These are phyloP conservation scores for Sitobion miscanthi DNA, from an alignment of 1,140 invertebrate genomes.

Conservation along the genomic window DNA sequence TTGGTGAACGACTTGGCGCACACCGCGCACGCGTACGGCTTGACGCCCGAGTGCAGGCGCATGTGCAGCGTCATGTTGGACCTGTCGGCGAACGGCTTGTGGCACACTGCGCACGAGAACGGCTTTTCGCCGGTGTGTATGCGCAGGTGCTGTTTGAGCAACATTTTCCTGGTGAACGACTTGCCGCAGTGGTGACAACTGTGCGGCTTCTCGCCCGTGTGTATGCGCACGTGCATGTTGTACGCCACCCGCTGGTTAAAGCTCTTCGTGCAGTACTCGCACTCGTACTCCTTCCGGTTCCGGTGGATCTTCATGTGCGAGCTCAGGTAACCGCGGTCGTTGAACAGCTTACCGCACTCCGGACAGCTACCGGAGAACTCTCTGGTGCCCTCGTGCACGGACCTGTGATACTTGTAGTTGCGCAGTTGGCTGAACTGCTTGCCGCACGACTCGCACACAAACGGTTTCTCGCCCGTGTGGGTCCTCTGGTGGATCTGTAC, in stretches of 20 bases:
- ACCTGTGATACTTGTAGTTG: conserved; percentile 61
- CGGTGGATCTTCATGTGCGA: conserved; percentile 61
- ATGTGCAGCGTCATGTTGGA: conserved; percentile 84
- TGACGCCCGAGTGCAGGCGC: conserved; percentile 78
- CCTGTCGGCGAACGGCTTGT: conserved; percentile 79
- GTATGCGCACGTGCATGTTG: conserved; percentile 80
- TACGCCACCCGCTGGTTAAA: conserved; percentile 80
- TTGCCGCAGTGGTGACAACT: conserved; percentile 85
- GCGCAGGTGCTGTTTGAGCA: conserved; percentile 78
- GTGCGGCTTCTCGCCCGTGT: conserved; percentile 84
- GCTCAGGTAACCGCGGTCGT: conserved; percentile 64
- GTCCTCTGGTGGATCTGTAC: conserved; percentile 69
- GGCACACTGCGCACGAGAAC: conserved; percentile 73
- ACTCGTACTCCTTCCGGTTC: conserved; percentile 64
- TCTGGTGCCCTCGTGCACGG: conserved; percentile 60
- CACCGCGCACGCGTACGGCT: conserved; percentile 84
- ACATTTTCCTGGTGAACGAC: conserved; percentile 82
- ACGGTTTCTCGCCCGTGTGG: conserved; percentile 75
- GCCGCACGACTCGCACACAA: conserved; percentile 66
- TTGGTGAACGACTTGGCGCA: conserved; percentile 89
- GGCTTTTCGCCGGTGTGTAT: conserved; percentile 82
- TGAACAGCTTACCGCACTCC: conserved; percentile 69
- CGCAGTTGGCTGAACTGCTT: conserved; percentile 65
- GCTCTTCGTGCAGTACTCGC: conserved; percentile 68
- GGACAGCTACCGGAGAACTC: conserved; percentile 66